phyloP scores from a whole-genome alignment of 2,888 invertebrate genomes.

The Liodrosophila aerea region DNA sequence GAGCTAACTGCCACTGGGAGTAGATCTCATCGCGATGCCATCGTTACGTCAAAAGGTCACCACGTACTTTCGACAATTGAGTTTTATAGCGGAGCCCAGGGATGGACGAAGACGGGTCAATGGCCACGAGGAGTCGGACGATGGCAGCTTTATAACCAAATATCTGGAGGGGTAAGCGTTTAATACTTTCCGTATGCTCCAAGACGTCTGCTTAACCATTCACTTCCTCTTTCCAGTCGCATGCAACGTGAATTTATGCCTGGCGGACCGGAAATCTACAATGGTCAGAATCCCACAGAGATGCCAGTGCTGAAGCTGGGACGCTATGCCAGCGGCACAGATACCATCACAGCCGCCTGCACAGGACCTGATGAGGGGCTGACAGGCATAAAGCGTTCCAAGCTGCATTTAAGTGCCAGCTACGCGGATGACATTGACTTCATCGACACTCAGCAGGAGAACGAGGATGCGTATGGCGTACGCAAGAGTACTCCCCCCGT shows the following conservation, averaged over 20 bases:
- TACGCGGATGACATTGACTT: slow-evolving; percentile 87
- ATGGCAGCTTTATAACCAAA: slow-evolving; percentile 87
- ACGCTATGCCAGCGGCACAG: slow-evolving; percentile 83
- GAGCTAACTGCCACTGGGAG: slow-evolving; percentile 21
- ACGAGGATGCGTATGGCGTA: slow-evolving; percentile 80
- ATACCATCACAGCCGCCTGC: slow-evolving; percentile 87
- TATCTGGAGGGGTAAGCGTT: slow-evolving; percentile 87
- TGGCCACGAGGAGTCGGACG: slow-evolving; percentile 83
- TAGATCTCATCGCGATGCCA: slow-evolving; percentile 84
- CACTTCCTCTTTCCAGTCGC: slow-evolving; percentile 59
- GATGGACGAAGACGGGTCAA: slow-evolving; percentile 81
- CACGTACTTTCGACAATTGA: slow-evolving; percentile 88
- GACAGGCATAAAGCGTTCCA: slow-evolving; percentile 87
- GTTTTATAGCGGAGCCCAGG: slow-evolving; percentile 86
- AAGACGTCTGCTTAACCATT: background rate
- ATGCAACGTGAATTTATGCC: slow-evolving; percentile 80
- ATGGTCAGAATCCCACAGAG: slow-evolving; percentile 88
- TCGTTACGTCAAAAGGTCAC: slow-evolving; percentile 88
- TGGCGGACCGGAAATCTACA: slow-evolving; percentile 83
- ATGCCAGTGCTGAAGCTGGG: slow-evolving; percentile 86
- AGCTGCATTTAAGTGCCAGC: slow-evolving; percentile 87
- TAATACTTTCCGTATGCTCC: too few species aligned
- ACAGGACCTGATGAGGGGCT: slow-evolving; percentile 93
- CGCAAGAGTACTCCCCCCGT: slow-evolving; percentile 76
- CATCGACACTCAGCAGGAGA: slow-evolving; percentile 85